Base-by-base conservation (phyloP, 2,888 invertebrate genomes). In the Lissonota sp. region DNA sequence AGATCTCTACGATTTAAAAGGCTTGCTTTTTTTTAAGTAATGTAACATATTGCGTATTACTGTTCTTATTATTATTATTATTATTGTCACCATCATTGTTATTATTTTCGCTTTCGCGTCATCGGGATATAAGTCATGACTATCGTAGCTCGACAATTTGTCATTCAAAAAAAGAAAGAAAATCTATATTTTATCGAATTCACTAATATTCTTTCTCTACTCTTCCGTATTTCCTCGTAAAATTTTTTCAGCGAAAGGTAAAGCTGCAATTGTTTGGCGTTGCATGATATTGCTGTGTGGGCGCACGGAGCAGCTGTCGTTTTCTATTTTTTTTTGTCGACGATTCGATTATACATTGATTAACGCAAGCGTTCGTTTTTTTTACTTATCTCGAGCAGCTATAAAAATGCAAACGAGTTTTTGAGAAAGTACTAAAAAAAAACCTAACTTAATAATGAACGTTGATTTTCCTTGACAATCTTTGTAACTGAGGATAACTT, bases 221-320 rank as follows among this genome's bases (percentile, higher is more conserved):
- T 82, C 62, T 79, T 79, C 40, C 76, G 71, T 75, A 79, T 71
- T 79, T 80, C 69, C 57, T 75, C 79, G 71, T 79, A 72, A 81
- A 71, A 89, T 91, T 91, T 89, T 83, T 92, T 92, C 90, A 91
- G 91, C 92, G 91, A 86, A 81, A 88, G 87, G 87, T 89, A 88
- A 88, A 86, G 87, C 89, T 89, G 89, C 91, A 89, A 91, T 90
- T 90, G 88, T 90, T 91, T 91, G 90, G 89, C 91, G 91, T 90
- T 92, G 92, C 92, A 92, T 92, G 92, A 89, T 87, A 89, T 90
- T 86, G 90, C 85, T 91, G 90, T 91, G 91, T 91, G 90, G 88
- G 89, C 90, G 87, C 91, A 91, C 90, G 92, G 92, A 92, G 92
- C 92, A 92, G 92, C 82, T 79, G 82, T 82, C 82, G 67, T 75